These are phyloP conservation scores for Plutella xylostella DNA, from an alignment of 2,888 invertebrate species.

Conservation along the genomic window DNA sequence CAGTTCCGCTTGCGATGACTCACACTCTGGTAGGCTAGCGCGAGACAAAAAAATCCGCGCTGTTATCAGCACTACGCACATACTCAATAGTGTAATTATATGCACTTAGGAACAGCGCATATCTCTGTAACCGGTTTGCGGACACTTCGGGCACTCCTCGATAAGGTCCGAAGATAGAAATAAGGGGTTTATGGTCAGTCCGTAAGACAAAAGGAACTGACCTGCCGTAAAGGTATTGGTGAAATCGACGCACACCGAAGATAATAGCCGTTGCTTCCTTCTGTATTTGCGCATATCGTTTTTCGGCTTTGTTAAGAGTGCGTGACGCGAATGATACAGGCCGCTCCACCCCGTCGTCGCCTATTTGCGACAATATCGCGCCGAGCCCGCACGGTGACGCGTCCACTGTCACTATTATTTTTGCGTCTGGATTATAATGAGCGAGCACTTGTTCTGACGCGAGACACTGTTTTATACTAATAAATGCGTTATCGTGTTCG, in stretches of 20 bases:
- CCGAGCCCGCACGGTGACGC: too few relatives aligned
- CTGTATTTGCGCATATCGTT: conserved; percentile 11
- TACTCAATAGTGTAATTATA: conserved; percentile 7
- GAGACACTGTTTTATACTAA: conserved; percentile 1
- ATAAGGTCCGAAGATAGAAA: conserved; percentile 8
- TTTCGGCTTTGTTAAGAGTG: conserved; percentile 6
- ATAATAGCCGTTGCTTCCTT: conserved; percentile 15
- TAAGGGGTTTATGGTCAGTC: conserved; percentile 11
- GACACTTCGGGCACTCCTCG: conserved; percentile 11
- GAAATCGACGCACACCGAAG: conserved; percentile 12
- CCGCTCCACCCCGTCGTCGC: conserved; percentile 8
- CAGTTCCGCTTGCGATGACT: too few relatives aligned
- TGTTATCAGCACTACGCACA: background rate
- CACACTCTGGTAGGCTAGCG: too few relatives aligned
- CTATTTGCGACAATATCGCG: too few relatives aligned
- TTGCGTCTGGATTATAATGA: conserved; percentile 2
- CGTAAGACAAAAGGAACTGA: conserved; percentile 6
- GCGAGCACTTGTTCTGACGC: conserved; percentile 2
- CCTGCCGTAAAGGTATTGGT: conserved; percentile 14
- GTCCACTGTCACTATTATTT: conserved; percentile 1
- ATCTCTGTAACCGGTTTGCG: too few relatives aligned
- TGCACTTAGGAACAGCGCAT: conserved; percentile 3
- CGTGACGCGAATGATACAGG: conserved; percentile 11
- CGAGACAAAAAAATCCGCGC: conserved; percentile 3
- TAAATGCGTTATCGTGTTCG: background rate